Evolutionary conservation across 2,888 invertebrate genomes (phyloP).

Genomic region (Eumerus sabulonum): DNA sequence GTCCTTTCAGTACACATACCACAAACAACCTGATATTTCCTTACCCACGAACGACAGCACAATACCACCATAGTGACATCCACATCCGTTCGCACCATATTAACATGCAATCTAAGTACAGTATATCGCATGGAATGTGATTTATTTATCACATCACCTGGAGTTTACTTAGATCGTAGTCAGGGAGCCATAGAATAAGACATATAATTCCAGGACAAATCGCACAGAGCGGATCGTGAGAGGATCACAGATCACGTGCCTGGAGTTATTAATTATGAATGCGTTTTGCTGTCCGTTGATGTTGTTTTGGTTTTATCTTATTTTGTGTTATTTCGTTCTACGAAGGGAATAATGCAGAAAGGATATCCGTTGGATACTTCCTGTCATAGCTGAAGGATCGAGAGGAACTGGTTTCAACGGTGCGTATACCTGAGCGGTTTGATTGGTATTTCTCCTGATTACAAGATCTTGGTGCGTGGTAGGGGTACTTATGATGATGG

Average conservation of each 20-base stretch:
- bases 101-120: slow-evolving; percentile 64
- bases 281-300: slow-evolving; percentile 13
- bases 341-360: slow-evolving; percentile 39
- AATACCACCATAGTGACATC: too few relatives aligned
- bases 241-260: slow-evolving; percentile 58
- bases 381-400: slow-evolving; percentile 16
- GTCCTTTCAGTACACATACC: too few relatives aligned
- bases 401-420: too few relatives aligned
- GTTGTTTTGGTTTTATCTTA: slow-evolving; percentile 6
- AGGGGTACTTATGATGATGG: too few relatives aligned
- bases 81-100: slow-evolving; percentile 64
- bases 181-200: neutral
- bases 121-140: slow-evolving; percentile 66
- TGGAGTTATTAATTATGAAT: slow-evolving; percentile 62
- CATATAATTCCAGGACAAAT: slow-evolving; percentile 66
- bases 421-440: too few relatives aligned
- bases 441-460: too few relatives aligned
- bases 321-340: slow-evolving; percentile 6
- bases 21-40: too few relatives aligned
- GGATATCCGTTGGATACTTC: slow-evolving; percentile 60
- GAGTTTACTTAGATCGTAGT: too few relatives aligned
- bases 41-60: too few relatives aligned
- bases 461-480: too few relatives aligned
- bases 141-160: slow-evolving; percentile 68
- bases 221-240: slow-evolving; percentile 53